A percentile compares a stretch with the other conserved stretches of the same genome.
Evolutionary conservation across 2,113 vertebrate genomes (phyloP).

Genomic region (Fregata magnificens): DNA sequence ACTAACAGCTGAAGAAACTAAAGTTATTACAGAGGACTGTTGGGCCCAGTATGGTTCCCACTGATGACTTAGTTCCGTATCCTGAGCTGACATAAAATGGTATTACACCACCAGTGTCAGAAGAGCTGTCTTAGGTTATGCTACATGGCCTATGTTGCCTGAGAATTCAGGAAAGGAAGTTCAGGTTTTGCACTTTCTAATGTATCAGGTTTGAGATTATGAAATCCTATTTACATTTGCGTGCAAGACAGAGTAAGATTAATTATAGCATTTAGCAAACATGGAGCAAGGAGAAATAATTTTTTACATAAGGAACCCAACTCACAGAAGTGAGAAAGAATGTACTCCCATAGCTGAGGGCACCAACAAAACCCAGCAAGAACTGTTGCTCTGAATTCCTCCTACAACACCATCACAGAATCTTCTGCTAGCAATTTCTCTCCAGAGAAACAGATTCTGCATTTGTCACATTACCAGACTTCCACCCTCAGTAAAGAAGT

Average conservation of each 20-base stretch:
- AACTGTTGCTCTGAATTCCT: not conserved
- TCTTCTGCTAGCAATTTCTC: conserved; percentile 1
- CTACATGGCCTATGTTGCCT: not conserved
- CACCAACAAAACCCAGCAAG: not conserved
- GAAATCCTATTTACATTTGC: not conserved
- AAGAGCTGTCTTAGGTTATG: not conserved
- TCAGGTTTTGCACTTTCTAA: not conserved
- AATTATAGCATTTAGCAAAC: not conserved
- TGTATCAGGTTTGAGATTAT: not conserved
- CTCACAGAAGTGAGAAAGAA: not conserved
- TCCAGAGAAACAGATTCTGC: conserved; percentile 22
- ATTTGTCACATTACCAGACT: conserved; percentile 29
- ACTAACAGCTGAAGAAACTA: not conserved
- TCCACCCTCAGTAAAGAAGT: conserved; percentile 4
- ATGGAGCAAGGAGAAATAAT: not conserved
- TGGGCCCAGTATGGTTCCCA: rapidly evolving
- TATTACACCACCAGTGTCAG: not conserved
- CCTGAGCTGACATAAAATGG: not conserved
- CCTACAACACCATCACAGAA: not conserved
- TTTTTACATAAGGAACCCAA: not conserved
- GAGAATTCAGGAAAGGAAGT: not conserved
- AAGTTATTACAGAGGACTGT: not conserved
- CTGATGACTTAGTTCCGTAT: not conserved
- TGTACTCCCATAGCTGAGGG: not conserved
- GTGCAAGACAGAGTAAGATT: not conserved